These are phyloP conservation scores for Heliothis peltigera DNA, from an alignment of 2,888 invertebrate genomes.

Conservation along the genomic window DNA sequence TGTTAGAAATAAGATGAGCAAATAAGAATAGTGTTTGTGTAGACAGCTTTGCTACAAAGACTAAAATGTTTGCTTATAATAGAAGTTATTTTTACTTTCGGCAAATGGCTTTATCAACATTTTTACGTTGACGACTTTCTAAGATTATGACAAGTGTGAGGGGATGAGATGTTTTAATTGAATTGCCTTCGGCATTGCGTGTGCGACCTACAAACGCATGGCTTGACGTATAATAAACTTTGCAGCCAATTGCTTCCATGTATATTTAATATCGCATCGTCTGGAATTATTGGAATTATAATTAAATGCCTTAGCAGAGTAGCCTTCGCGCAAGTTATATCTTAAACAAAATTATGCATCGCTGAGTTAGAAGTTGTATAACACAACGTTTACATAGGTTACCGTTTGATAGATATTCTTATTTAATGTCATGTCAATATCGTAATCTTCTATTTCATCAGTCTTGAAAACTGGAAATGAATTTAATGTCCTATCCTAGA, in stretches of 20 bases:
- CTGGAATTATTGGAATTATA: conserved; percentile 43
- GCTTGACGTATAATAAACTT: conserved; percentile 55
- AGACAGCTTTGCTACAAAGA: conserved; percentile 13
- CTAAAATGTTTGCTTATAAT: conserved; percentile 33
- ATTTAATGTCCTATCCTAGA: neutral
- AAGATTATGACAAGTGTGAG: conserved; percentile 71
- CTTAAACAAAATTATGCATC: conserved; percentile 28
- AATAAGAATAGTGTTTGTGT: conserved; percentile 15
- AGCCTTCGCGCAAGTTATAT: conserved; percentile 30
- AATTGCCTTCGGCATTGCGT: conserved; percentile 69
- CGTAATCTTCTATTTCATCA: conserved; percentile 1
- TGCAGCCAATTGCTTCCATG: conserved; percentile 38
- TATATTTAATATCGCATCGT: conserved; percentile 52
- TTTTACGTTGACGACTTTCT: conserved; percentile 67
- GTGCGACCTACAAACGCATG: conserved; percentile 61
- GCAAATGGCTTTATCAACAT: conserved; percentile 66
- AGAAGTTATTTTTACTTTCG: conserved; percentile 58
- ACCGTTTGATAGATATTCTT: conserved; percentile 4
- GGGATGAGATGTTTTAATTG: conserved; percentile 72
- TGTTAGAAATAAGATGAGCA: neutral
- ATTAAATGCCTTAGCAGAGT: conserved; percentile 33
- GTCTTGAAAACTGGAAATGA: conserved; percentile 2
- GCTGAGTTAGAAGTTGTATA: neutral
- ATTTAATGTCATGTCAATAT: conserved; percentile 1
- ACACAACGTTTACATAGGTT: conserved; percentile 16